Conservation (phyloP, 2,797 vertebrate genomes). For the Xiphorhynchus erythropygius region DNA sequence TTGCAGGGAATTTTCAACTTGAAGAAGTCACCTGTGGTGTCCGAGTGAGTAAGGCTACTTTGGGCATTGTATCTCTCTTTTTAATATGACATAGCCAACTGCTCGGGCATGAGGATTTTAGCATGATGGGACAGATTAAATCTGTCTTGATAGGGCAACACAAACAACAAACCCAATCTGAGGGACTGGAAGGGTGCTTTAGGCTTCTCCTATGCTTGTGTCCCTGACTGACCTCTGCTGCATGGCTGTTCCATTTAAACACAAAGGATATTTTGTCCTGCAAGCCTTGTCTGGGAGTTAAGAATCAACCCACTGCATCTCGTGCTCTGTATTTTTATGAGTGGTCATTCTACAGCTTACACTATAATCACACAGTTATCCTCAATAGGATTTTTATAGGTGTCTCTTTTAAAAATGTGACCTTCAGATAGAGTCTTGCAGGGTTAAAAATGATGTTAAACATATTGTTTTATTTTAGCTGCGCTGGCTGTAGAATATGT, state of each 20-base stretch:
- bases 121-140: not conserved
- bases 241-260: not conserved
- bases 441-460: not conserved
- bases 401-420: not conserved
- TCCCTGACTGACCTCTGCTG: not conserved
- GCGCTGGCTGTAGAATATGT: not conserved
- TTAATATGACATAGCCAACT: not conserved
- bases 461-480: not conserved
- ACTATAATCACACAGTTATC: not conserved
- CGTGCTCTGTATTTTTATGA: not conserved
- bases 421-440: not conserved
- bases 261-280: not conserved
- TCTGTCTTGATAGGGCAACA: not conserved
- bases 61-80: not conserved
- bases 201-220: not conserved
- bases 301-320: not conserved
- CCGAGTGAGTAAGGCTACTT: not conserved
- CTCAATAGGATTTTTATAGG: not conserved
- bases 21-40: not conserved
- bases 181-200: not conserved
- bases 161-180: not conserved
- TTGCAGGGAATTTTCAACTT: not conserved
- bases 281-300: not conserved
- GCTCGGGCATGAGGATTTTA: not conserved
- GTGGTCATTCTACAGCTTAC: not conserved